Percentiles rank a stretch among this genome's conserved stretches.
phyloP scores from a whole-genome alignment of 2,797 vertebrate species.

The Gymnodraco acuticeps region DNA sequence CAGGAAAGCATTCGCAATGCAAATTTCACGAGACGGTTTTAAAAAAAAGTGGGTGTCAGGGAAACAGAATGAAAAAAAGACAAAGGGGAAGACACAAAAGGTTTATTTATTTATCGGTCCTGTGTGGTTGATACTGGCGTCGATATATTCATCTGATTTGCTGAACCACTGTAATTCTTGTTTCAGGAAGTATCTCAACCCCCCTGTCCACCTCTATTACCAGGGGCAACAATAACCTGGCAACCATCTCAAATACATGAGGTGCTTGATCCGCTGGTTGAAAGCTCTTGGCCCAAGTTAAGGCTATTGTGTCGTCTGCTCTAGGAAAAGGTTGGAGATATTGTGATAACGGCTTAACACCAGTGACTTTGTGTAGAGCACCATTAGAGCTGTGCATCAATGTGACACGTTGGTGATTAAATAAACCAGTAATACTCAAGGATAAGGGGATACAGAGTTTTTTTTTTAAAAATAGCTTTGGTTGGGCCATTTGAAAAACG shows the following conservation, averaged over 20 bases:
- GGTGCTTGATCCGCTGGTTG: slow-evolving; percentile 69
- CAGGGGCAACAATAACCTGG: slow-evolving; percentile 87
- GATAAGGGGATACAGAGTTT: background rate
- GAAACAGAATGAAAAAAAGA: slow-evolving; percentile 15
- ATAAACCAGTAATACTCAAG: background rate
- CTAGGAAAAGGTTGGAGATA: slow-evolving; percentile 34
- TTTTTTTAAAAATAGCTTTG: background rate
- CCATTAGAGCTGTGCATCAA: background rate
- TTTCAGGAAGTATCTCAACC: slow-evolving; percentile 70
- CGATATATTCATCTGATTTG: slow-evolving; percentile 56
- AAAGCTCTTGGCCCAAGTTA: slow-evolving; percentile 59
- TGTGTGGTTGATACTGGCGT: slow-evolving; percentile 43
- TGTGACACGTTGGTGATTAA: slow-evolving; percentile 2
- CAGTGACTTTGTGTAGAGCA: slow-evolving; percentile 3
- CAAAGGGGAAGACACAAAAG: slow-evolving; percentile 40
- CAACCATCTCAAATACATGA: slow-evolving; percentile 78
- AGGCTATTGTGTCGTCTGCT: slow-evolving; percentile 60
- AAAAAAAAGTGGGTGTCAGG: slow-evolving; percentile 15
- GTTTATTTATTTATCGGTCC: slow-evolving; percentile 23
- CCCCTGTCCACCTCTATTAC: slow-evolving; percentile 69
- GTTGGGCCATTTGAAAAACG: background rate
- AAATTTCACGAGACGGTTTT: slow-evolving; percentile 73
- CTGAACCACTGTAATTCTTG: slow-evolving; percentile 47
- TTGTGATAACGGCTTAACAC: slow-evolving; percentile 22
- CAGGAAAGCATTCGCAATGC: slow-evolving; percentile 78